Evolutionary conservation across 2,888 invertebrate species (phyloP).

Genomic region (Mesoligia furuncula): DNA sequence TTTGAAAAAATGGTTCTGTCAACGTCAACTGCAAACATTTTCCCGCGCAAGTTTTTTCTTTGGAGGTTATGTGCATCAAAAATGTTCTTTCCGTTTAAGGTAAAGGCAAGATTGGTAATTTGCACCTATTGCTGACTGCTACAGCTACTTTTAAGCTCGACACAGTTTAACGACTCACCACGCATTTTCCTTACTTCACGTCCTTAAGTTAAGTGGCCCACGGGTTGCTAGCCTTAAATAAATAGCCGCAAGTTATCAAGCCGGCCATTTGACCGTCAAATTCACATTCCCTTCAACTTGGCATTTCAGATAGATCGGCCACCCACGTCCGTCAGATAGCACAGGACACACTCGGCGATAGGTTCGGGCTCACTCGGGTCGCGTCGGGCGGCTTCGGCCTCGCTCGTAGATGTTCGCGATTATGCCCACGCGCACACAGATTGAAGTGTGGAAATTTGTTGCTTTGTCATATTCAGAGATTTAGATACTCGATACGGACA

Average conservation of each 20-base stretch:
- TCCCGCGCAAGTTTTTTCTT: neutral
- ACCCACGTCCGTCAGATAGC: constrained; percentile 69
- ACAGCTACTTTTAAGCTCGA: neutral
- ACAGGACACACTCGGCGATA: constrained; percentile 66
- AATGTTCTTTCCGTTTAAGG: neutral
- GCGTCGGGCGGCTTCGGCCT: constrained; percentile 72
- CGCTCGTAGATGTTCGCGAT: constrained; percentile 73
- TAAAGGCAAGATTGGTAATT: neutral
- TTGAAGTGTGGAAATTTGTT: constrained; percentile 72
- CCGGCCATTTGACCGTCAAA: constrained; percentile 68
- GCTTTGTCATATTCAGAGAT: constrained; percentile 72
- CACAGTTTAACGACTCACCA: neutral
- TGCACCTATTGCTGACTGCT: neutral
- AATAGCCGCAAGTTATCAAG: constrained; percentile 61
- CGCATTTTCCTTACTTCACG: constrained; percentile 22
- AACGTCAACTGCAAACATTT: neutral
- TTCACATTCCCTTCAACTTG: constrained; percentile 70
- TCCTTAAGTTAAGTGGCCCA: constrained; percentile 35
- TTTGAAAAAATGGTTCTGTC: neutral
- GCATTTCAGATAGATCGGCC: constrained; percentile 71
- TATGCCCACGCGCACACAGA: constrained; percentile 78
- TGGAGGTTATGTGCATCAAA: neutral
- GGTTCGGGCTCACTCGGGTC: constrained; percentile 71
- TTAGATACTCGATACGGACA: constrained; percentile 67
- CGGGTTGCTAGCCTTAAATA: constrained; percentile 61